Evolutionary conservation across 1,140 invertebrate genomes (phyloP).

Genomic region (Drosophila grimshawi): DNA sequence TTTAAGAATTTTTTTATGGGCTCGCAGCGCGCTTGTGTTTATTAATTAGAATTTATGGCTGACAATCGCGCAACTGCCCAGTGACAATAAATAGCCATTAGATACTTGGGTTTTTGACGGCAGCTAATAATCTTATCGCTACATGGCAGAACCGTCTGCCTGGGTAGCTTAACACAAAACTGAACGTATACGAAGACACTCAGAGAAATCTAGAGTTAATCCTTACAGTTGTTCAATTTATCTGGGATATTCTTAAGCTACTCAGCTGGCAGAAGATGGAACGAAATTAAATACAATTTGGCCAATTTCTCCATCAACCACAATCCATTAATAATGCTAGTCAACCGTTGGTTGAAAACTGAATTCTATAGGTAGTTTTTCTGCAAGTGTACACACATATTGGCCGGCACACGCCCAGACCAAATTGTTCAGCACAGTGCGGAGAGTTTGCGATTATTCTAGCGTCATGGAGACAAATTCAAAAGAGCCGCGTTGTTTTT

Average conservation of each 20-base stretch:
- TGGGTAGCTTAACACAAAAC: not conserved
- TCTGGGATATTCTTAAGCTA: too few species aligned
- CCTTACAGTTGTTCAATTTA: not conserved
- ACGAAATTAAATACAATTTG: too few species aligned
- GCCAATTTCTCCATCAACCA: too few species aligned
- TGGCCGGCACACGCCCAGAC: slow-evolving; percentile 22
- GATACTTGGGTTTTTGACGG: slow-evolving; percentile 44
- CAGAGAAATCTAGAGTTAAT: not conserved
- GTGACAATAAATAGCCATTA: slow-evolving; percentile 75
- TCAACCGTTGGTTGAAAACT: not conserved
- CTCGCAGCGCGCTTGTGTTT: slow-evolving; percentile 49
- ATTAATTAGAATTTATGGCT: slow-evolving; percentile 79
- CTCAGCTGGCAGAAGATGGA: too few species aligned
- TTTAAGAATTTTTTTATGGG: slow-evolving; percentile 46
- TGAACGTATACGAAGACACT: not conserved
- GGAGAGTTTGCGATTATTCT: slow-evolving; percentile 13
- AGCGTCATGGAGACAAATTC: not conserved
- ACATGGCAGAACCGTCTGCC: slow-evolving; percentile 5
- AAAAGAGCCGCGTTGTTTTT: not conserved
- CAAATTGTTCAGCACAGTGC: not conserved
- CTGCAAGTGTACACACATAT: slow-evolving; percentile 1
- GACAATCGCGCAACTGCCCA: slow-evolving; percentile 50
- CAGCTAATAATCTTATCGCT: slow-evolving; percentile 58
- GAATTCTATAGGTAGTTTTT: not conserved
- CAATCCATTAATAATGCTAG: too few species aligned